Conservation (phyloP, 2,113 vertebrate genomes). For the Nematolebias whitei region DNA sequence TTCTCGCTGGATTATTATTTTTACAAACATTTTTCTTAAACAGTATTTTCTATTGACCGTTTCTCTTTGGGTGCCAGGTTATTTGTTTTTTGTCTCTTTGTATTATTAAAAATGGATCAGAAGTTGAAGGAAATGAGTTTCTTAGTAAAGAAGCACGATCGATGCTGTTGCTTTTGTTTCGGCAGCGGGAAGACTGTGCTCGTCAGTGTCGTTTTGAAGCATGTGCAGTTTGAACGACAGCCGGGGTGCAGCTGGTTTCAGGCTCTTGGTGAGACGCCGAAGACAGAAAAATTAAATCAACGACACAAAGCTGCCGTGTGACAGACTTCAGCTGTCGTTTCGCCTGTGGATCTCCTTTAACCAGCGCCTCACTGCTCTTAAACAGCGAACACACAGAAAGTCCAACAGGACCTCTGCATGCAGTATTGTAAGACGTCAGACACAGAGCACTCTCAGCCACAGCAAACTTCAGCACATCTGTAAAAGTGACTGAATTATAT, state of each 20-base stretch:
- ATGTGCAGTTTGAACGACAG: constrained; percentile 48
- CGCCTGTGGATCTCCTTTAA: constrained; percentile 24
- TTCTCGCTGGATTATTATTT: constrained; percentile 51
- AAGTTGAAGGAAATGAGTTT: constrained; percentile 19
- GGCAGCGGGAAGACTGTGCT: constrained; percentile 23
- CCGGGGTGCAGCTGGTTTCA: constrained; percentile 49
- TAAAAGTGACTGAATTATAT: too few relatives aligned
- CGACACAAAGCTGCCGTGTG: constrained; percentile 35
- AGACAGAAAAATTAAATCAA: constrained; percentile 59
- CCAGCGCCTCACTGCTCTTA: constrained; percentile 6
- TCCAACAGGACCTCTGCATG: neutral
- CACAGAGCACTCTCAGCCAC: too few relatives aligned
- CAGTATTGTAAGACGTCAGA: too few relatives aligned
- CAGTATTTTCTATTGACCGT: constrained; percentile 26
- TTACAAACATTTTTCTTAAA: constrained; percentile 33
- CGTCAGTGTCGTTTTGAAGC: constrained; percentile 59
- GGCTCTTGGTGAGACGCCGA: constrained; percentile 35
- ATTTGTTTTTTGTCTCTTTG: constrained; percentile 23
- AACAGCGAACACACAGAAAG: constrained; percentile 8
- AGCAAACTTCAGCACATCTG: too few relatives aligned
- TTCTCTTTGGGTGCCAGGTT: constrained; percentile 10
- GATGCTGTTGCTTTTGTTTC: constrained; percentile 30
- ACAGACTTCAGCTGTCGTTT: constrained; percentile 50
- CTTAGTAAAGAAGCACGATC: constrained; percentile 31
- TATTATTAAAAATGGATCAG: constrained; percentile 2